Conservation (phyloP, 2,113 vertebrate species). For the Hippocampus barbouri region DNA sequence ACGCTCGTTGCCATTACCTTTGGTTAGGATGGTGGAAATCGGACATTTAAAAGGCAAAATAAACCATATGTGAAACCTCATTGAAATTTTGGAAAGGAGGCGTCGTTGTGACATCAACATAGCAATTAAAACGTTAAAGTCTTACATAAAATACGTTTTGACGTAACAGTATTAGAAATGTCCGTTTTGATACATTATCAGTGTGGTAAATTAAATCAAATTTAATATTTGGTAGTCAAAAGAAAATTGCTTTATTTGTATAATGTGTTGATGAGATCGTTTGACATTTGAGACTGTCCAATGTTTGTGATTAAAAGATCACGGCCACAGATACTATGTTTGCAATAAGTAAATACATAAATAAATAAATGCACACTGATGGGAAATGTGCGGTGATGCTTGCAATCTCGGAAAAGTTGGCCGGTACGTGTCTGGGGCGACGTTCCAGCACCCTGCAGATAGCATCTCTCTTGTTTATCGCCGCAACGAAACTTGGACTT, state of each 20-base stretch:
- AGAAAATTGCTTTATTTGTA: neutral
- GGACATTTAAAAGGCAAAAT: neutral
- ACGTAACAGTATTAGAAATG: too few relatives aligned
- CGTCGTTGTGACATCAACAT: neutral
- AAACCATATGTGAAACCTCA: too few relatives aligned
- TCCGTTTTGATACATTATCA: too few relatives aligned
- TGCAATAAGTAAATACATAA: neutral
- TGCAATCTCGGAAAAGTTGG: neutral
- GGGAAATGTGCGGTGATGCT: neutral
- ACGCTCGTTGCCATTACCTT: neutral
- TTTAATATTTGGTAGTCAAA: neutral
- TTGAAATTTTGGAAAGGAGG: neutral
- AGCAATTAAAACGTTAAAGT: neutral
- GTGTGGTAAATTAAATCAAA: neutral
- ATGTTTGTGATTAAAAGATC: neutral
- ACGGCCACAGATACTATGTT: neutral
- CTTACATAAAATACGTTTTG: neutral
- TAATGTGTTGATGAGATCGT: neutral
- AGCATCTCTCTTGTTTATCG: constrained; percentile 37
- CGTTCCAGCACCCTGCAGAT: constrained; percentile 24
- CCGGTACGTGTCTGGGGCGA: neutral
- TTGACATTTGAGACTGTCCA: neutral
- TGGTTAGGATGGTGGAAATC: neutral
- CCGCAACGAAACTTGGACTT: constrained; percentile 47
- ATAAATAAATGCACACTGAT: neutral